Base-by-base conservation (phyloP, 2,888 invertebrate genomes). In the Adelphocoris suturalis region DNA sequence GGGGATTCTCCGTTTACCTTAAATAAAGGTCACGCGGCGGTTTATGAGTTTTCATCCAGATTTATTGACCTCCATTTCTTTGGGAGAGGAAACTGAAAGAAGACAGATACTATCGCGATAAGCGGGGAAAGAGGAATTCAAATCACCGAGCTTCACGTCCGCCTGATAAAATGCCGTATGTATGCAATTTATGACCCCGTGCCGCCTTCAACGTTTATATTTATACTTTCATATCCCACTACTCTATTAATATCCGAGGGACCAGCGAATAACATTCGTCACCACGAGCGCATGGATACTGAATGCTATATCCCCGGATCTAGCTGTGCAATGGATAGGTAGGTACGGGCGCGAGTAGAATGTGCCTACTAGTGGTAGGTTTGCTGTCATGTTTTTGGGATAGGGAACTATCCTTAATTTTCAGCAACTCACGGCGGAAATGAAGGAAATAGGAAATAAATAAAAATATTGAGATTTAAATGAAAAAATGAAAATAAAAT, bases 11-110 rank as follows among this genome's bases (percentile, higher is more conserved):
- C 19, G 27, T 68, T 68, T 27, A 68, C 68, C 23, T 68, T 27
- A 68, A 68, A 4, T 19, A 23, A 19, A 23, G 27, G 19, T 19
- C 23, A 23, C 68, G 27, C 23, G 68, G 68, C 68, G 27, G 68
- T 68, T 68, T 68, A 68, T 68, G 68, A 68, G 68, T 23, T 68
- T 68, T 27, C 68, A 68, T 68, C 68, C 68, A 68, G 68, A 68
- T 68, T 68, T 68, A 68, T 68, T 68, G 68, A 68, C 68, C 68
- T 37, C 68, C 68, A 68, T 68, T 68, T 68, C 57, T 68, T 68
- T 1, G 68, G 68, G 23, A 68, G 13, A 52, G 23, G 5, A 27
- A 27, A 27, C 23, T 19, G 68, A 68, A 68, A 68, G 68, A 23
- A 68, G 68, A 68, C 68, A 68, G 68, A 68, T 68, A 68, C 68